phyloP scores from a whole-genome alignment of 2,888 invertebrate genomes.

The Teleogryllus oceanicus region DNA sequence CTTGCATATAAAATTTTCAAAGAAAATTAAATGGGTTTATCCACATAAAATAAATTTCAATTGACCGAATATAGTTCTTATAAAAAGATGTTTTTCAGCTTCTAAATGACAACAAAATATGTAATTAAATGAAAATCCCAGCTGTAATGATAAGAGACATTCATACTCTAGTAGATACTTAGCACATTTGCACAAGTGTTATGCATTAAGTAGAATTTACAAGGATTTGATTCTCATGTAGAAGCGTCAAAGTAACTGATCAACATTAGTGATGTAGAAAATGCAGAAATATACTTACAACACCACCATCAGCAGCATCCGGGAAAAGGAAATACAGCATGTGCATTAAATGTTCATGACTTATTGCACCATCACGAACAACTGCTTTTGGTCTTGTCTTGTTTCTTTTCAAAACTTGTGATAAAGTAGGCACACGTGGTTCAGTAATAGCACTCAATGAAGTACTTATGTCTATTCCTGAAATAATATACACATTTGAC shows the following conservation, averaged over 20 bases:
- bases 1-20: constrained; percentile 12
- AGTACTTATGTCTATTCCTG: constrained; percentile 45
- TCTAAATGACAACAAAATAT: no score
- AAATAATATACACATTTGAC: no score
- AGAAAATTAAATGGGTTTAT: constrained; percentile 21
- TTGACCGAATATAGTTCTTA: no score
- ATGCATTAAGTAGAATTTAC: no score
- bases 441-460: constrained; percentile 69
- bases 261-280: background rate
- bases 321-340: constrained; percentile 83
- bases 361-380: constrained; percentile 64
- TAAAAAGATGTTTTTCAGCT: no score
- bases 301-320: constrained; percentile 67
- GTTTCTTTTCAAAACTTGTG: constrained; percentile 56
- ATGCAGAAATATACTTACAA: constrained; percentile 43
- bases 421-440: constrained; percentile 65
- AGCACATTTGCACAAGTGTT: no score
- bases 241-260: background rate
- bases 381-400: constrained; percentile 51
- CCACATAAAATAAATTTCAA: background rate
- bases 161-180: no score
- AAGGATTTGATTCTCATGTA: no score
- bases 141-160: no score
- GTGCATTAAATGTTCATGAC: constrained; percentile 69
- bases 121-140: no score